Conservation (phyloP, 1,140 invertebrate genomes). For the Sitobion miscanthi region DNA sequence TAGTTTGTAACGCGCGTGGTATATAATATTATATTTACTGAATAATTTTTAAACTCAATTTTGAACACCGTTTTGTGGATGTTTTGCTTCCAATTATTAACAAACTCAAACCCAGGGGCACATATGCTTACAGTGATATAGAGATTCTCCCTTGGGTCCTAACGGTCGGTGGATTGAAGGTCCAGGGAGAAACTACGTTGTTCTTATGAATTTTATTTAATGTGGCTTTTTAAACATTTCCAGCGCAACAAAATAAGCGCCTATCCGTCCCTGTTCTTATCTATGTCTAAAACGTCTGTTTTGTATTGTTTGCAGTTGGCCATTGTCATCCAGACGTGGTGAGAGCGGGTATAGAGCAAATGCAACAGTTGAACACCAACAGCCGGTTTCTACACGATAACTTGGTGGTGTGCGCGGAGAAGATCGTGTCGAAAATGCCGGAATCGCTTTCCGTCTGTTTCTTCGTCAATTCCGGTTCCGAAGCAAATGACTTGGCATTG, state of each 20-base stretch:
- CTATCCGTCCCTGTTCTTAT: background rate
- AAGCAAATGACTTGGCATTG: constrained; percentile 97
- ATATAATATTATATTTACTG: too few relatives aligned
- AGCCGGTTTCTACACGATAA: constrained; percentile 95
- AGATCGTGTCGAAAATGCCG: constrained; percentile 81
- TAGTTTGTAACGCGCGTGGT: too few relatives aligned
- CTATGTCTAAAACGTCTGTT: background rate
- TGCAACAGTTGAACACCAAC: constrained; percentile 90
- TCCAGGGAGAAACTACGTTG: background rate
- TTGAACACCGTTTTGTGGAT: too few relatives aligned
- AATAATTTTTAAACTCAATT: too few relatives aligned
- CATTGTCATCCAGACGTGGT: constrained; percentile 96
- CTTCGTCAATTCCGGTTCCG: constrained; percentile 98
- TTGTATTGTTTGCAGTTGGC: constrained; percentile 75
- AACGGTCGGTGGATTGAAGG: background rate
- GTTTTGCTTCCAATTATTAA: too few relatives aligned
- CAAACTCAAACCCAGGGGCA: too few relatives aligned
- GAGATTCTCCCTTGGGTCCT: background rate
- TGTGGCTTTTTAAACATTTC: background rate
- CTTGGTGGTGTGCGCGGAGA: constrained; percentile 87
- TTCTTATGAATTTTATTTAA: background rate
- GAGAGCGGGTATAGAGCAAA: constrained; percentile 84
- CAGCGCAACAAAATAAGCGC: background rate
- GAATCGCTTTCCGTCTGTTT: constrained; percentile 88
- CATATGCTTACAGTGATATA: background rate